Percentiles rank a stretch among this genome's conserved stretches.
These are phyloP conservation scores for Labeo catla DNA, from an alignment of 2,113 vertebrate genomes.

Conservation along the genomic window DNA sequence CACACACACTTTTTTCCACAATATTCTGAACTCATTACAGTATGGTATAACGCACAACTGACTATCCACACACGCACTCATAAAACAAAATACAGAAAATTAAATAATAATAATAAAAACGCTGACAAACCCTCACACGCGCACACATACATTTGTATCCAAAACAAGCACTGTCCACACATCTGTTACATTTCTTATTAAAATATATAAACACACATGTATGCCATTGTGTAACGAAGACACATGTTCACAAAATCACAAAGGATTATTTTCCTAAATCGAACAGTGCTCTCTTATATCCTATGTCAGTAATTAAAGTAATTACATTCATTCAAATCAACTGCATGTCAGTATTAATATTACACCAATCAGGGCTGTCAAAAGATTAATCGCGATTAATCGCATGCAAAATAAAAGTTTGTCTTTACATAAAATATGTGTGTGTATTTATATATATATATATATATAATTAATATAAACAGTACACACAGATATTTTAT, in stretches of 20 bases:
- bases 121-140: slow-evolving; percentile 58
- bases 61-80: slow-evolving; percentile 61
- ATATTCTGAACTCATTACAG: slow-evolving; percentile 45
- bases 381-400: no score
- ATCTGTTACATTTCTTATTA: slow-evolving; percentile 35
- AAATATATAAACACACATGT: slow-evolving; percentile 50
- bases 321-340: not conserved
- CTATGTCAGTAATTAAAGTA: not conserved
- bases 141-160: slow-evolving; percentile 43
- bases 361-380: not conserved
- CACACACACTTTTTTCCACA: slow-evolving; percentile 21
- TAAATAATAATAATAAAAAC: slow-evolving; percentile 37
- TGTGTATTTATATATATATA: no score
- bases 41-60: slow-evolving; percentile 37
- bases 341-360: not conserved
- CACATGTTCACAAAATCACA: slow-evolving; percentile 70
- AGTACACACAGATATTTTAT: no score
- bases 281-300: slow-evolving; percentile 78
- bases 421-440: no score
- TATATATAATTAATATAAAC: no score
- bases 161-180: slow-evolving; percentile 36
- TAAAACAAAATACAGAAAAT: slow-evolving; percentile 53
- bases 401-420: no score
- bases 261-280: slow-evolving; percentile 75
- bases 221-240: slow-evolving; percentile 70